Evolutionary conservation across 2,113 vertebrate species (phyloP).

Genomic region (Struthio camelus): DNA sequence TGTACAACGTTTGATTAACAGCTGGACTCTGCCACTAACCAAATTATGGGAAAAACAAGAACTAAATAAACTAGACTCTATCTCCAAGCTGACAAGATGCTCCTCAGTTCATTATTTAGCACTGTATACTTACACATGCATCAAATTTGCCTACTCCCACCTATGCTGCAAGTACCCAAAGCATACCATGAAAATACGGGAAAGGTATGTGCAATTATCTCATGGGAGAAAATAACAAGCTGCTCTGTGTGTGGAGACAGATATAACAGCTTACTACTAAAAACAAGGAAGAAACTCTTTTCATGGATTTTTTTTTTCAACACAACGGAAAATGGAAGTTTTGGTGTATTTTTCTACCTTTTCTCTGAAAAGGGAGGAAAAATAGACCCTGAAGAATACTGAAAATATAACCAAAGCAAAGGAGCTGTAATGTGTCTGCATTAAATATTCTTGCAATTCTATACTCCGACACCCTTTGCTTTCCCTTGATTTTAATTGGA

Average conservation of each 20-base stretch:
- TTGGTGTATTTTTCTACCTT: background rate
- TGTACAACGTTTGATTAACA: accelerated
- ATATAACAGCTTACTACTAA: background rate
- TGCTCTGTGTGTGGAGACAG: background rate
- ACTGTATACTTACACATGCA: too few relatives aligned
- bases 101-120: background rate
- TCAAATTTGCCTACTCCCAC: background rate
- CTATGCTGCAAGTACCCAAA: too few relatives aligned
- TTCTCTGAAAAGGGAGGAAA: background rate
- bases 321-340: background rate
- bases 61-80: background rate
- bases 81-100: too few relatives aligned
- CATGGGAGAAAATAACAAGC: background rate
- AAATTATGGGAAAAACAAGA: background rate
- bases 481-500: background rate
- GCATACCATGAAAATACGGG: background rate
- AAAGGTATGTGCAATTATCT: background rate
- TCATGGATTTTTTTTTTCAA: background rate
- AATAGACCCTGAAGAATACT: background rate
- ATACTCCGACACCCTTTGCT: background rate
- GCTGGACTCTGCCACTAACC: background rate
- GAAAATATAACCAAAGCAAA: background rate
- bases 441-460: background rate
- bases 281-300: background rate
- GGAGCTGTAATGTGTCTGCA: background rate